Conservation (phyloP, 2,888 invertebrate species). For the Temnothorax rugatulus region DNA sequence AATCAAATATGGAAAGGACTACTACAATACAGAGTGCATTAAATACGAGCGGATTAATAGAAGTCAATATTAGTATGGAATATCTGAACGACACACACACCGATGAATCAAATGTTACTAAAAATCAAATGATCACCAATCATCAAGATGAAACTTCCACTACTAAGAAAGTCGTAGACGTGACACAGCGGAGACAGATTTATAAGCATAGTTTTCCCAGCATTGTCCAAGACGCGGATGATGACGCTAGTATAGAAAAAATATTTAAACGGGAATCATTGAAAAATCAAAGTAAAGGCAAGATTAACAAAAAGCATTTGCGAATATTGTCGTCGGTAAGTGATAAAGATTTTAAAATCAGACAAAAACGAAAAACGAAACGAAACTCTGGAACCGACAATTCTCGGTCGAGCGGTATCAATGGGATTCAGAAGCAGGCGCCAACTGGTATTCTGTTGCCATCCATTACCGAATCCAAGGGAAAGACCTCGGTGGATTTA, state of each 20-base stretch:
- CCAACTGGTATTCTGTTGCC: slow-evolving; percentile 83
- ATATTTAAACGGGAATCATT: slow-evolving; percentile 76
- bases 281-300: slow-evolving; percentile 63
- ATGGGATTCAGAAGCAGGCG: slow-evolving; percentile 83
- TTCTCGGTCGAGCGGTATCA: slow-evolving; percentile 66
- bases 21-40: background rate
- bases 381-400: slow-evolving; percentile 42
- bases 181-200: slow-evolving; percentile 13
- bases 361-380: slow-evolving; percentile 56
- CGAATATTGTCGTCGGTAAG: background rate
- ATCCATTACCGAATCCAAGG: slow-evolving; percentile 85
- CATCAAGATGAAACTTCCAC: background rate
- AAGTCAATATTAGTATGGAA: background rate
- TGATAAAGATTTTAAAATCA: slow-evolving; percentile 37
- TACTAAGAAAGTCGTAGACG: background rate
- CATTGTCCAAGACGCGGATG: slow-evolving; percentile 53
- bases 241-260: slow-evolving; percentile 72
- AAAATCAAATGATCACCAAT: background rate
- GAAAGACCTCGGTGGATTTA: slow-evolving; percentile 88
- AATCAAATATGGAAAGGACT: slow-evolving; percentile 15
- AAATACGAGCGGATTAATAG: background rate
- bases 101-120: background rate
- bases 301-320: slow-evolving; percentile 47
- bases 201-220: slow-evolving; percentile 25
- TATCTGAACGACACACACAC: background rate